Evolutionary conservation across 2,888 invertebrate genomes (phyloP).

Genomic region (Ormia ochracea): DNA sequence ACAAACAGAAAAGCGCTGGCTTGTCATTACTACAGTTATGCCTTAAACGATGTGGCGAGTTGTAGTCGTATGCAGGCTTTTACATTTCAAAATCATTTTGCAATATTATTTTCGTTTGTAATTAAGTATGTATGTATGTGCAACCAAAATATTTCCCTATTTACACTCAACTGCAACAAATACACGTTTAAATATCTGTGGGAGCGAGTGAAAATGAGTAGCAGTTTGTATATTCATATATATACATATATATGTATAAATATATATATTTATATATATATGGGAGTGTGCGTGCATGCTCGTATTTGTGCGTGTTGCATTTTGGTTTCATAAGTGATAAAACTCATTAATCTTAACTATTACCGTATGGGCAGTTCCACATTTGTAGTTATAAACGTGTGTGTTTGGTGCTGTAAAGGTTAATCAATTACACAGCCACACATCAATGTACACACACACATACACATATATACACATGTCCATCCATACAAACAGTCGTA

Average conservation of each 20-base stretch:
- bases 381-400: slow-evolving; percentile 27
- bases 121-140: background rate
- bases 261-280: too few relatives aligned
- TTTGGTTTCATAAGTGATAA: slow-evolving; percentile 50
- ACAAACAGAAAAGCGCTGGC: background rate
- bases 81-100: slow-evolving; percentile 25
- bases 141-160: background rate
- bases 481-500: too few relatives aligned
- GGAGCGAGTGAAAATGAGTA: background rate
- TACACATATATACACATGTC: background rate
- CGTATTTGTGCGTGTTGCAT: background rate
- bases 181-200: background rate
- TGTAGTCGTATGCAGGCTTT: background rate
- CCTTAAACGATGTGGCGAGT: background rate
- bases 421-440: slow-evolving; percentile 46
- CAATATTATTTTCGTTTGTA: slow-evolving; percentile 38
- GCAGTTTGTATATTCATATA: too few relatives aligned
- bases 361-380: slow-evolving; percentile 58
- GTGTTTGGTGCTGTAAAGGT: slow-evolving; percentile 44
- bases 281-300: background rate
- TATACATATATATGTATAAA: too few relatives aligned
- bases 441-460: slow-evolving; percentile 16
- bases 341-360: slow-evolving; percentile 56
- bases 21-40: background rate
- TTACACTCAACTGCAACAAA: slow-evolving; percentile 9